Evolutionary conservation across 1,140 invertebrate genomes (phyloP).

Genomic region (Neomicropteryx cornuta): DNA sequence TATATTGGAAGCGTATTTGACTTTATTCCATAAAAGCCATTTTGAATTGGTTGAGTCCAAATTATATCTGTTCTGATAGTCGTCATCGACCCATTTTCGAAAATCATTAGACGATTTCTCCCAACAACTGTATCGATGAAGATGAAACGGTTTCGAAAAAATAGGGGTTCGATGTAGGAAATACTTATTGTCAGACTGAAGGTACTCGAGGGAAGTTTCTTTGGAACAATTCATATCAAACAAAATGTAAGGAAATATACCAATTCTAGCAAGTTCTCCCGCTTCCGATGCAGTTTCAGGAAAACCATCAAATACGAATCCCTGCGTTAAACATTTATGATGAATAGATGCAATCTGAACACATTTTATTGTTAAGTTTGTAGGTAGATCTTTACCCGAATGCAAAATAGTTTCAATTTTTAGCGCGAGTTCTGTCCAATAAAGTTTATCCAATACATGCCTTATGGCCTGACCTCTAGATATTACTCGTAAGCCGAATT

Average conservation of each 20-base stretch:
- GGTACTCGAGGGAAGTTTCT: slow-evolving; percentile 25
- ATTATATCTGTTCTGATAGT: slow-evolving; percentile 37
- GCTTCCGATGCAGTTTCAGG: slow-evolving; percentile 35
- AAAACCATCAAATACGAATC: slow-evolving; percentile 46
- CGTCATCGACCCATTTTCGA: slow-evolving; percentile 34
- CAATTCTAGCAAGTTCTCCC: slow-evolving; percentile 30
- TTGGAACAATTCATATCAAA: slow-evolving; percentile 34
- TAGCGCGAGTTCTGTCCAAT: slow-evolving; percentile 32
- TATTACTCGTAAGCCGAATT: slow-evolving; percentile 37
- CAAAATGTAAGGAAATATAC: slow-evolving; percentile 39
- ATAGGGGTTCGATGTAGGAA: slow-evolving; percentile 24
- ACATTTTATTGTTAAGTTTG: slow-evolving; percentile 31
- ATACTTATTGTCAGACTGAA: slow-evolving; percentile 23
- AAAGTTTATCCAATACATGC: slow-evolving; percentile 32
- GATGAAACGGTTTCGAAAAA: slow-evolving; percentile 31
- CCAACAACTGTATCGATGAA: slow-evolving; percentile 34
- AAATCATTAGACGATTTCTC: slow-evolving; percentile 18
- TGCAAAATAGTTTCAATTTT: slow-evolving; percentile 25
- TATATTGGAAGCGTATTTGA: slow-evolving; percentile 22
- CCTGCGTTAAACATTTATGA: slow-evolving; percentile 31
- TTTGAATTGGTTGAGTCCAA: slow-evolving; percentile 29
- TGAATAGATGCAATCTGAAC: slow-evolving; percentile 37
- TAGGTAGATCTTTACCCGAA: slow-evolving; percentile 25
- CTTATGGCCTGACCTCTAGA: slow-evolving; percentile 37
- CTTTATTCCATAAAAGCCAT: slow-evolving; percentile 37